These are phyloP conservation scores for Rhadina sibilatrix DNA, from an alignment of 2,113 vertebrate species.

Conservation along the genomic window DNA sequence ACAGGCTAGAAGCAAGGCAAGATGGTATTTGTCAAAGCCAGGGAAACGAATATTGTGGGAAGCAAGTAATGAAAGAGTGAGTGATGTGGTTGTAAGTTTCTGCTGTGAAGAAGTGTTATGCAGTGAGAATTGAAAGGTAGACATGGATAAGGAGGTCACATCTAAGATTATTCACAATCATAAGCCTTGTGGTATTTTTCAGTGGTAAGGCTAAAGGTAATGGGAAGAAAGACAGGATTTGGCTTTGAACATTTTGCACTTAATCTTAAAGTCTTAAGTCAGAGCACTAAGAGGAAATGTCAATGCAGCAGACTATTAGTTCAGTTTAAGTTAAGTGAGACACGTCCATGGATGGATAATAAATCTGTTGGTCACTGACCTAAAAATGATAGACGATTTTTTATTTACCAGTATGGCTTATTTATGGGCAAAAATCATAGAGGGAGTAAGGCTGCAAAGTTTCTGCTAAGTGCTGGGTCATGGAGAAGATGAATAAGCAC, in stretches of 20 bases:
- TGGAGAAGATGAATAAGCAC: background rate
- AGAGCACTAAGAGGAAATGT: background rate
- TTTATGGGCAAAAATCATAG: background rate
- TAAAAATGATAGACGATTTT: background rate
- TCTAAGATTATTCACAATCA: background rate
- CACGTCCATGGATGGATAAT: background rate
- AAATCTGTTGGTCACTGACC: background rate
- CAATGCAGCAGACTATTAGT: background rate
- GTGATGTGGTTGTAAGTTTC: background rate
- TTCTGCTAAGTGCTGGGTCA: background rate
- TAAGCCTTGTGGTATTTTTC: background rate
- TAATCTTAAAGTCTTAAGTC: background rate
- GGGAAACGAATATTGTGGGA: slow-evolving; percentile 1
- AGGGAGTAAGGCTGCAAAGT: background rate
- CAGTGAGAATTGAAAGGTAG: background rate
- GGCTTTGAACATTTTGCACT: background rate
- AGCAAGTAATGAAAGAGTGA: background rate
- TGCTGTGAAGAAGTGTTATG: background rate
- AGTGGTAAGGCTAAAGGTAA: background rate
- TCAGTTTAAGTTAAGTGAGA: background rate
- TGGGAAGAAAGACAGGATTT: background rate
- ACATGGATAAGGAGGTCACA: background rate
- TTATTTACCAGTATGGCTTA: background rate
- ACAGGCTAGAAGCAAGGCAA: slow-evolving; percentile 16
- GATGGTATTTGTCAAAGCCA: slow-evolving; percentile 39